phyloP scores from a whole-genome alignment of 2,113 vertebrate genomes.

The Trogon melanurus region DNA sequence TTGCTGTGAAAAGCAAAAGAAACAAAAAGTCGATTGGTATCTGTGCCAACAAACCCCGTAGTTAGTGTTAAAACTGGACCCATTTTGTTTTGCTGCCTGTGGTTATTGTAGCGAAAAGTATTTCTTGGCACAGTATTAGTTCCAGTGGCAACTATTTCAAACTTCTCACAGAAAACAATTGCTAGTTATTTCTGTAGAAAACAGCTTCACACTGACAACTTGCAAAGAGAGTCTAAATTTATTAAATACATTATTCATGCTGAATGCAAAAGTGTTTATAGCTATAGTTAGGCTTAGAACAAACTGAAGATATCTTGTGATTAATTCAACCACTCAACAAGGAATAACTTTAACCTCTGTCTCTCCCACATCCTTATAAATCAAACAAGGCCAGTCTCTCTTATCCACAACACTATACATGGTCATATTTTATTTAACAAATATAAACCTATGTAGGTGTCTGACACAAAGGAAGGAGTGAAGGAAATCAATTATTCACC shows the following conservation, averaged over 20 bases:
- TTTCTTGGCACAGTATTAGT: background rate
- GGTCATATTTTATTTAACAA: background rate
- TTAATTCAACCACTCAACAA: background rate
- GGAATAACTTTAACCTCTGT: background rate
- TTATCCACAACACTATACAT: background rate
- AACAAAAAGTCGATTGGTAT: background rate
- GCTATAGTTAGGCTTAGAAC: background rate
- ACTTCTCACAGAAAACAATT: background rate
- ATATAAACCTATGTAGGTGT: background rate
- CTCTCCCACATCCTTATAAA: background rate
- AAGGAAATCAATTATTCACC: background rate
- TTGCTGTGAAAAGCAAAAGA: background rate
- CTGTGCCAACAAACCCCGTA: background rate
- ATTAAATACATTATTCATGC: background rate
- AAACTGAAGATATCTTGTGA: background rate
- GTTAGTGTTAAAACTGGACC: background rate
- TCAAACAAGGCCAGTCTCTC: background rate
- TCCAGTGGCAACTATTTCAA: background rate
- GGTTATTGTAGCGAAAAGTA: background rate
- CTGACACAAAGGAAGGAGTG: background rate
- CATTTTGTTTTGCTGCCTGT: background rate
- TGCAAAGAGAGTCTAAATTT: background rate
- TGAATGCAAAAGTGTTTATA: background rate
- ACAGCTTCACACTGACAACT: background rate
- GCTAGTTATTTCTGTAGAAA: background rate